Conservation (phyloP, 1,140 invertebrate species). For the Dermatophagoides farinae region DNA sequence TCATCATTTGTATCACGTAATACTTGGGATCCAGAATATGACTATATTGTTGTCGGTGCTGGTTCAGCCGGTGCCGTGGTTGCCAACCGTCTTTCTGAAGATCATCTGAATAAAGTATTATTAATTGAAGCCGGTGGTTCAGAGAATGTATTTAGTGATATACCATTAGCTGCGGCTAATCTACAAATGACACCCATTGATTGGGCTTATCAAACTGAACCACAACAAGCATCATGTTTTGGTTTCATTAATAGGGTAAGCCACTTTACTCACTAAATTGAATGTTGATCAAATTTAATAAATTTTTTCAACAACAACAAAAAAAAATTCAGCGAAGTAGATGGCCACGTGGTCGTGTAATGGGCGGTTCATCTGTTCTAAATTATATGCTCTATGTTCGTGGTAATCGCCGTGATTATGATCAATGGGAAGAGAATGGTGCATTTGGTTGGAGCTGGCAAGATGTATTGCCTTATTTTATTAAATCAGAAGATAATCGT, state of each 20-base stretch:
- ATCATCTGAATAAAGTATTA: constrained; percentile 35
- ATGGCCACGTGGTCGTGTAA: constrained; percentile 59
- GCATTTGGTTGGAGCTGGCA: constrained; percentile 78
- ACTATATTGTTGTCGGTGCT: constrained; percentile 63
- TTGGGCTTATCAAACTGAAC: constrained; percentile 65
- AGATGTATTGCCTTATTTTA: constrained; percentile 69
- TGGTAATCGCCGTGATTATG: constrained; percentile 79
- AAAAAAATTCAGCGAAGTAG: constrained; percentile 56
- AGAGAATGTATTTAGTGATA: constrained; percentile 70
- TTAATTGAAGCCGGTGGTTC: constrained; percentile 73
- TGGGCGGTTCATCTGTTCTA: constrained; percentile 60
- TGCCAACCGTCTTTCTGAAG: constrained; percentile 67
- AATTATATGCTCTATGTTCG: constrained; percentile 95
- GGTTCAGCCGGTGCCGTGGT: constrained; percentile 87
- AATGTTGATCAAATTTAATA: constrained; percentile 57
- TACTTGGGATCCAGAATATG: constrained; percentile 43
- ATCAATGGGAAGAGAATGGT: constrained; percentile 70
- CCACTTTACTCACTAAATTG: constrained; percentile 53
- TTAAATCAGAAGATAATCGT: constrained; percentile 64
- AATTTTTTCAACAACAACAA: constrained; percentile 26
- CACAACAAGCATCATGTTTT: constrained; percentile 57
- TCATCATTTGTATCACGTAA: constrained; percentile 31
- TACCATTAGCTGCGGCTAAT: constrained; percentile 63
- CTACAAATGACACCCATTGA: constrained; percentile 59
- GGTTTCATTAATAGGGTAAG: constrained; percentile 30